phyloP scores from a whole-genome alignment of 2,797 vertebrate species.

The Pangasius larnaudii region DNA sequence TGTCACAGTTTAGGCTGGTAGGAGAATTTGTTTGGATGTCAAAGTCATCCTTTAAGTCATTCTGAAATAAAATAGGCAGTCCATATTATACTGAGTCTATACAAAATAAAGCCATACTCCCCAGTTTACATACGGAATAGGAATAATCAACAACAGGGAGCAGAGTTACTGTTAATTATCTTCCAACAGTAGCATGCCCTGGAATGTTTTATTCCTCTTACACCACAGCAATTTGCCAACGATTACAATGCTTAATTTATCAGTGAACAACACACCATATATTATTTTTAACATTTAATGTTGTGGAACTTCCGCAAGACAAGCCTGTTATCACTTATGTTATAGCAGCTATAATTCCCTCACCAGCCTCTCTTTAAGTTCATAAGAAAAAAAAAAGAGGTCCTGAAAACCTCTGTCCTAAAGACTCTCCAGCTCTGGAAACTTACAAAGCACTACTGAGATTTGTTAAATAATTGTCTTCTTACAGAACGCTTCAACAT shows the following conservation, averaged over 20 bases:
- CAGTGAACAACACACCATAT: not conserved
- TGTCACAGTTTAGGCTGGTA: slow-evolving; percentile 13
- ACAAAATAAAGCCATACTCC: not conserved
- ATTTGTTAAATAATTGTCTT: not conserved
- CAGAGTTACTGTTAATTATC: no score
- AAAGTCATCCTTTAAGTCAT: slow-evolving; percentile 2
- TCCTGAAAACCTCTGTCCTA: not conserved
- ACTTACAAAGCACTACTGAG: not conserved
- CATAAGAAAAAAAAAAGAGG: no score
- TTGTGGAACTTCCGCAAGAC: not conserved
- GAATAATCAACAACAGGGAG: not conserved
- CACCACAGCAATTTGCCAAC: not conserved
- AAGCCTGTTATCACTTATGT: not conserved
- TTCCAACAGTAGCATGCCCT: not conserved
- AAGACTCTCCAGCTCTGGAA: not conserved
- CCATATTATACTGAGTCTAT: not conserved
- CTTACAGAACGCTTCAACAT: not conserved
- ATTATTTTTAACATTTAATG: not conserved
- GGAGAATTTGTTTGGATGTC: slow-evolving; percentile 20
- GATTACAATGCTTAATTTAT: not conserved
- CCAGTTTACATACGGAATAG: not conserved
- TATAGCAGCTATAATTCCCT: not conserved
- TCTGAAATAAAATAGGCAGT: slow-evolving; percentile 30
- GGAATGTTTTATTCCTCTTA: not conserved
- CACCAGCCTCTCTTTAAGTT: not conserved